These are phyloP conservation scores for Axea sp. DNA, from an alignment of 2,888 invertebrate species.

Conservation along the genomic window DNA sequence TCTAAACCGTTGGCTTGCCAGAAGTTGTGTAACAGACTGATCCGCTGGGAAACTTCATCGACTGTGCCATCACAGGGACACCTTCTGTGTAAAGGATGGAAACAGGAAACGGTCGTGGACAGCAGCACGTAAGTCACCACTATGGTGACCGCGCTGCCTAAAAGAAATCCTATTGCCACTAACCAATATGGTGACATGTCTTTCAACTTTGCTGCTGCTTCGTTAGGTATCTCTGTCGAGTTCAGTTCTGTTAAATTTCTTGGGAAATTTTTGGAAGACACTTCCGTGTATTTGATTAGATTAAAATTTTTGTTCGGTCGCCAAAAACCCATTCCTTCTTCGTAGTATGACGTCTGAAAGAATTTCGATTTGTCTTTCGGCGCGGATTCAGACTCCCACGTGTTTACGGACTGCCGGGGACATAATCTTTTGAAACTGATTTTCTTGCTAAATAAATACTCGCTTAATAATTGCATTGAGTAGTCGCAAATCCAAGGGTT, in stretches of 20 bases:
- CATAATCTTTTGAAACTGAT: constrained; percentile 65
- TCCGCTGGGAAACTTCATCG: constrained; percentile 64
- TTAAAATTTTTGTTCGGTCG: constrained; percentile 33
- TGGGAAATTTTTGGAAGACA: constrained; percentile 30
- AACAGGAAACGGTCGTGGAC: constrained; percentile 62
- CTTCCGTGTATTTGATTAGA: constrained; percentile 16
- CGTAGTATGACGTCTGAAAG: constrained; percentile 6
- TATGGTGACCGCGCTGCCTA: constrained; percentile 69
- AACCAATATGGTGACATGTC: constrained; percentile 68
- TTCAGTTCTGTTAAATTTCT: constrained; percentile 18
- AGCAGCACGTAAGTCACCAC: constrained; percentile 71
- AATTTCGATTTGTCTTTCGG: constrained; percentile 24
- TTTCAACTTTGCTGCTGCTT: constrained; percentile 37
- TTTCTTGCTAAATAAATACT: constrained; percentile 59
- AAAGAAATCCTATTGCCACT: constrained; percentile 69
- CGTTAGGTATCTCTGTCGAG: constrained; percentile 23
- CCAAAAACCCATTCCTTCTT: constrained; percentile 30
- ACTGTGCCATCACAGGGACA: constrained; percentile 32
- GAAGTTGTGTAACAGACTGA: constrained; percentile 68
- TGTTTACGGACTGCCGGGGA: too few species aligned
- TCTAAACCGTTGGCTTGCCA: constrained; percentile 61
- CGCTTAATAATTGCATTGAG: constrained; percentile 65
- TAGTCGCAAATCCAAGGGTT: constrained; percentile 74
- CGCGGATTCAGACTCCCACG: too few species aligned
- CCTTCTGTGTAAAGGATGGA: constrained; percentile 57